Conservation (phyloP, 2,888 invertebrate species). For the Drosophila buzzatii region DNA sequence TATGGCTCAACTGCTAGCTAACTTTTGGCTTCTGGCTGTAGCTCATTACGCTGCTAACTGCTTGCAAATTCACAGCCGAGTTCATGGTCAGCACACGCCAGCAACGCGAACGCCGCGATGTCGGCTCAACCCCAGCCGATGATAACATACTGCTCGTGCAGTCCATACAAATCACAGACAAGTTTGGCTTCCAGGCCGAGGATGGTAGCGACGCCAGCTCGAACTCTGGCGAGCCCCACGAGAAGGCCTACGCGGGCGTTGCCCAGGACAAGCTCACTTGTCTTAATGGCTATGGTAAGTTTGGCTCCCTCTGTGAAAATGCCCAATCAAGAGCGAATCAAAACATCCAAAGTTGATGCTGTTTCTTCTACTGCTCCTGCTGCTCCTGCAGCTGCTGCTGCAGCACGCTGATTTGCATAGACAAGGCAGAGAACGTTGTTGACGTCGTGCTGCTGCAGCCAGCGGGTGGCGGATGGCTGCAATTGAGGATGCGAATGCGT, state of each 20-base stretch:
- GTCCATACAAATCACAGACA: constrained; percentile 96
- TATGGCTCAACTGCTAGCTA: constrained; percentile 23
- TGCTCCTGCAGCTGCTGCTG: constrained; percentile 6
- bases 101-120: constrained; percentile 72
- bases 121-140: constrained; percentile 85
- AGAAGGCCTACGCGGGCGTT: constrained; percentile 90
- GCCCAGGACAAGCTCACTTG: constrained; percentile 86
- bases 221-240: constrained; percentile 86
- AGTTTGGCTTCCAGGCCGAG: constrained; percentile 93
- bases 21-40: constrained; percentile 14
- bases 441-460: constrained; percentile 62
- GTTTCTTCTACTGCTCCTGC: background rate
- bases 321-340: constrained; percentile 76
- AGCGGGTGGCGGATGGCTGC: constrained; percentile 52
- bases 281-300: constrained; percentile 85
- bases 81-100: constrained; percentile 75
- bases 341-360: constrained; percentile 32
- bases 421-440: constrained; percentile 63
- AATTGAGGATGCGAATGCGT: constrained; percentile 40
- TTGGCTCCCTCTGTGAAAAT: constrained; percentile 67
- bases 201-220: constrained; percentile 84
- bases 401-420: constrained; percentile 68
- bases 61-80: constrained; percentile 68
- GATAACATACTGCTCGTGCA: constrained; percentile 96
- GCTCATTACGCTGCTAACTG: constrained; percentile 50